Percentiles rank a stretch among this genome's conserved stretches.
Evolutionary conservation across 2,888 invertebrate species (phyloP).

Genomic region (Teleiodes luculella): DNA sequence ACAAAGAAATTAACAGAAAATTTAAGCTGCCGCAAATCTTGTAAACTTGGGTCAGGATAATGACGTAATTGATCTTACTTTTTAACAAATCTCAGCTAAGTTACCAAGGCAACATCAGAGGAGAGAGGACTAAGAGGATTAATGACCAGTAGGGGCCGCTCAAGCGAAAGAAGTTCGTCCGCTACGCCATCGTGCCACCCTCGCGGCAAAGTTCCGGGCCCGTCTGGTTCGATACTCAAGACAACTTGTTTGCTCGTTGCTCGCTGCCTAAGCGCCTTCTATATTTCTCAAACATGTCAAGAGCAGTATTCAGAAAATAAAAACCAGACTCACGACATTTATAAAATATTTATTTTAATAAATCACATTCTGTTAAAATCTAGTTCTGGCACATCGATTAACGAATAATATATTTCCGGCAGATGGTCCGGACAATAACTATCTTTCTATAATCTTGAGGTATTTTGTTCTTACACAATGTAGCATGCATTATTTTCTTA

Average conservation of each 20-base stretch:
- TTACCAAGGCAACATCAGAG: conserved; percentile 1
- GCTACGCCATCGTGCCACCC: not conserved
- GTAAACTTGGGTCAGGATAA: not conserved
- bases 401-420: conserved; percentile 45
- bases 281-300: conserved; percentile 3
- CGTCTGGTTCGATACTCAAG: conserved; percentile 1
- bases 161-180: conserved; percentile 11
- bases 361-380: conserved; percentile 68
- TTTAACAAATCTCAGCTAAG: not conserved
- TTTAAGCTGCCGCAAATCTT: not conserved
- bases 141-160: conserved; percentile 12
- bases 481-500: conserved; percentile 14
- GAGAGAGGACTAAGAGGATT: conserved; percentile 14
- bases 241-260: not conserved
- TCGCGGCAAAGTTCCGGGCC: not conserved
- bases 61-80: not conserved
- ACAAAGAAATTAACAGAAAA: not conserved
- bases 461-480: conserved; percentile 14
- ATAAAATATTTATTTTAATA: conserved; percentile 76
- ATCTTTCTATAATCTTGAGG: conserved; percentile 13
- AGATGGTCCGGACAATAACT: not conserved
- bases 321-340: conserved; percentile 48
- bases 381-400: conserved; percentile 72
- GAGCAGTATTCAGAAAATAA: conserved; percentile 2
- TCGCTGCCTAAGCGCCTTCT: not conserved